Base-by-base conservation (phyloP, 2,797 vertebrate genomes). In the Loriculus beryllinus region DNA sequence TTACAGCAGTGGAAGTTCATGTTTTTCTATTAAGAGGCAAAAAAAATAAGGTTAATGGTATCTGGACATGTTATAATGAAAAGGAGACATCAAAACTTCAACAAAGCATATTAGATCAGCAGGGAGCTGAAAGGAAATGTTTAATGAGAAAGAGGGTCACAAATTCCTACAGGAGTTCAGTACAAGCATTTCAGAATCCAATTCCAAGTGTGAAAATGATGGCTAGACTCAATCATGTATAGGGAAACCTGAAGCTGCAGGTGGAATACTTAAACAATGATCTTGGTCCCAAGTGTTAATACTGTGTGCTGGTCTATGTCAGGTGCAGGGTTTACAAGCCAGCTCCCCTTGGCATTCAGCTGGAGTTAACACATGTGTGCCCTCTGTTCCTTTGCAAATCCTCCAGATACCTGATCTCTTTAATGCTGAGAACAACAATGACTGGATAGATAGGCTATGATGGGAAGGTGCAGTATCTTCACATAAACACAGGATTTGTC, bases 311-410 rank as follows among this genome's bases (percentile, higher is more conserved):
- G 82, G 52, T 45, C 14, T 87, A 1, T 71, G 42, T 69, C n/a
- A 65, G 29, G 22, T 92, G 37, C 1, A 3, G 40, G 35, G 29
- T 69, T 86, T 89, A 17, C 28, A 43, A 71, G 59, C 92, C 43
- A n/a, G n/a, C 54, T 89, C 33, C 76, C 62, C 62, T 85, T 89
- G 93, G 52, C 78, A 78, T 95, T 87, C 65, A 51, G 11, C 69
- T 93, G 82, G 60, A 88, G 6, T 92, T 87, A 91, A 49, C 68
- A 68, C 17, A 2, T 82, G 43, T 33, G 54, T 94, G 82, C 65
- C 43, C 52, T 91, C 57, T 75, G 25, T 79, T 72, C 92, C 45
- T 86, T 87, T 88, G 62, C 47, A 93, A 92, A 89, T 93, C 49
- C 43, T 87, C 43, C 2, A 6, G 63, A 56, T 74, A 60, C 48